Conservation (phyloP, 2,113 vertebrate genomes). For the Okapia johnstoni region DNA sequence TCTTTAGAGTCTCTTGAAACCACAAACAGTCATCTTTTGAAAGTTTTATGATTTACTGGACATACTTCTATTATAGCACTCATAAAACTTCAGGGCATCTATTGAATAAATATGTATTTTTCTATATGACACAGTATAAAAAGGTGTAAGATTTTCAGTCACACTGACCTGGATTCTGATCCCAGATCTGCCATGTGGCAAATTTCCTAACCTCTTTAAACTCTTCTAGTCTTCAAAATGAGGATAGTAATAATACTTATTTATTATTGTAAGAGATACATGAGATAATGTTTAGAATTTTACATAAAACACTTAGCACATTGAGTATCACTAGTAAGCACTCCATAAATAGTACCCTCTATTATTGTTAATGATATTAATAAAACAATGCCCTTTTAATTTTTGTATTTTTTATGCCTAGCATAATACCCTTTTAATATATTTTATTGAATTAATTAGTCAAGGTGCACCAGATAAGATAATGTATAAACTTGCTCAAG, state of each 20-base stretch:
- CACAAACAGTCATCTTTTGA: background rate
- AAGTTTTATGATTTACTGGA: background rate
- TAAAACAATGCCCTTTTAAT: background rate
- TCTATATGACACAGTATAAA: background rate
- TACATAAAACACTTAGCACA: background rate
- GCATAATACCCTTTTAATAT: background rate
- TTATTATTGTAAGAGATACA: background rate
- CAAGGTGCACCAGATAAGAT: background rate
- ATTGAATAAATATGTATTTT: background rate
- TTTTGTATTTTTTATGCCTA: background rate
- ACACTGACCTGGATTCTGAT: background rate
- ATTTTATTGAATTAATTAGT: conserved; percentile 48
- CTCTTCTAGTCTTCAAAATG: background rate
- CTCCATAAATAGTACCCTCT: background rate
- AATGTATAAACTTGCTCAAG: background rate
- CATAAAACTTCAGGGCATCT: background rate
- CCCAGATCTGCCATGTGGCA: background rate
- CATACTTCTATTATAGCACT: background rate
- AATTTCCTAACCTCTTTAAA: background rate
- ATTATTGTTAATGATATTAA: conserved; percentile 7
- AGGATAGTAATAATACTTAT: background rate
- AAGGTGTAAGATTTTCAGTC: background rate
- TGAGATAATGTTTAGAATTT: background rate
- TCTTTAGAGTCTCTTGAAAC: background rate
- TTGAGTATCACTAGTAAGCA: background rate